phyloP scores from a whole-genome alignment of 2,797 vertebrate genomes.

The Dryobates pubescens region DNA sequence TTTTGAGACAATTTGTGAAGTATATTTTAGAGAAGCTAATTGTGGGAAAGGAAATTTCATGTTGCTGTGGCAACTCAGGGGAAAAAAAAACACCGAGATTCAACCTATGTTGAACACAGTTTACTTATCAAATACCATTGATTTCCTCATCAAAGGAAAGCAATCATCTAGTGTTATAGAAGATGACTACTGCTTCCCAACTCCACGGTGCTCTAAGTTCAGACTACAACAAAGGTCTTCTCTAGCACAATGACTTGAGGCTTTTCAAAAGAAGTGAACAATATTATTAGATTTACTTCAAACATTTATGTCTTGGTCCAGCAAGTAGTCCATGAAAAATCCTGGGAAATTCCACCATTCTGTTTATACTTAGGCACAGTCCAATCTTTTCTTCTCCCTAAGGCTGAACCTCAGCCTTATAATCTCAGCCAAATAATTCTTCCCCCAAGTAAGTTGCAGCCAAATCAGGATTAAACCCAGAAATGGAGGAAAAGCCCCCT shows the following conservation, averaged over 20 bases:
- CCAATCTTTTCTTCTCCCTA: not conserved
- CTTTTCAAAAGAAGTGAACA: not conserved
- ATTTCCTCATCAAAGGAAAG: slow-evolving; percentile 19
- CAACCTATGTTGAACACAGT: slow-evolving; percentile 24
- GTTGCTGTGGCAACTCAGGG: slow-evolving; percentile 73
- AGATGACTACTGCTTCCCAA: slow-evolving; percentile 13
- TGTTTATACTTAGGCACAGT: not conserved
- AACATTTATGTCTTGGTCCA: not conserved
- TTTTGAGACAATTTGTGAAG: slow-evolving; percentile 36
- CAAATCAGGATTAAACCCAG: slow-evolving; percentile 11
- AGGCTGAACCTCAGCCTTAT: not conserved
- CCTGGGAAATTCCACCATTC: not conserved
- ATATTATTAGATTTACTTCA: not conserved
- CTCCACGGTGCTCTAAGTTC: not conserved
- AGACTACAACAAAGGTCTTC: slow-evolving; percentile 42
- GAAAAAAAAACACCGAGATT: slow-evolving; percentile 9
- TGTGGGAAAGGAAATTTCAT: slow-evolving; percentile 40
- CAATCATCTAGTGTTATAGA: slow-evolving; percentile 35
- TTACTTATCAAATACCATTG: slow-evolving; percentile 62
- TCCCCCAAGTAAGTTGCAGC: not conserved
- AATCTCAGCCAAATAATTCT: not conserved
- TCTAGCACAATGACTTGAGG: not conserved
- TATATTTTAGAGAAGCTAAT: slow-evolving; percentile 61
- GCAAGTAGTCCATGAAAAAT: not conserved
- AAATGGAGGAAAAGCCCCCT: not conserved